Evolutionary conservation across 1,140 invertebrate genomes (phyloP).

Genomic region (Heterodera schachtii): DNA sequence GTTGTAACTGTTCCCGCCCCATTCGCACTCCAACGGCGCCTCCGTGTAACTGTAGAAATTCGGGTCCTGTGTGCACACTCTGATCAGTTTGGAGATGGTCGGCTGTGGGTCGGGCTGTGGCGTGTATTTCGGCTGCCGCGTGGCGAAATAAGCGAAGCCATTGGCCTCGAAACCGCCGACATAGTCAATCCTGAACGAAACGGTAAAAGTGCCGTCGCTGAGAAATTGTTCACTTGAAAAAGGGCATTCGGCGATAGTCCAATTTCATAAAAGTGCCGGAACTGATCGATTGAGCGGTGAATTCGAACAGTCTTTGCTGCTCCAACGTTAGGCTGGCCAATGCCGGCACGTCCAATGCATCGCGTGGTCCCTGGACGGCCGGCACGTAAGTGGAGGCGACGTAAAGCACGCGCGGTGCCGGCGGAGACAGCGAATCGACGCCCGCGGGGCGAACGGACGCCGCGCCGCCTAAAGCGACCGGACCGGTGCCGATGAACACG

Average conservation of each 20-base stretch:
- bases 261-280: conserved; percentile 54
- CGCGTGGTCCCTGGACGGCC: conserved; percentile 47
- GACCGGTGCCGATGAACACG: conserved; percentile 60
- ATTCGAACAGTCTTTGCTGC: conserved; percentile 38
- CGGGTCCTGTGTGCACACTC: conserved; percentile 44
- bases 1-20: conserved; percentile 56
- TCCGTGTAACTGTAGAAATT: conserved; percentile 63
- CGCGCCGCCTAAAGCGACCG: conserved; percentile 17
- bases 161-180: conserved; percentile 60
- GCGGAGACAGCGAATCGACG: conserved; percentile 12
- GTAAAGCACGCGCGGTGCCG: conserved; percentile 53
- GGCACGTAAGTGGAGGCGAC: conserved; percentile 58
- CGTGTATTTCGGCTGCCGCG: conserved; percentile 58
- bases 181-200: conserved; percentile 56
- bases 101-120: conserved; percentile 37
- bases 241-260: conserved; percentile 19
- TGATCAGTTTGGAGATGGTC: conserved; percentile 55
- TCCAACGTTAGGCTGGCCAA: conserved; percentile 46
- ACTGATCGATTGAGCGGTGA: conserved; percentile 47
- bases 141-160: conserved; percentile 63
- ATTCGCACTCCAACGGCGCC: conserved; percentile 59
- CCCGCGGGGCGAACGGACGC: neutral
- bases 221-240: neutral
- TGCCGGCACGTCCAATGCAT: conserved; percentile 57
- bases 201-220: neutral